Percentiles rank a stretch among this genome's conserved stretches.
Conservation (phyloP, 2,888 invertebrate species). For the Mesochorus sp. region DNA sequence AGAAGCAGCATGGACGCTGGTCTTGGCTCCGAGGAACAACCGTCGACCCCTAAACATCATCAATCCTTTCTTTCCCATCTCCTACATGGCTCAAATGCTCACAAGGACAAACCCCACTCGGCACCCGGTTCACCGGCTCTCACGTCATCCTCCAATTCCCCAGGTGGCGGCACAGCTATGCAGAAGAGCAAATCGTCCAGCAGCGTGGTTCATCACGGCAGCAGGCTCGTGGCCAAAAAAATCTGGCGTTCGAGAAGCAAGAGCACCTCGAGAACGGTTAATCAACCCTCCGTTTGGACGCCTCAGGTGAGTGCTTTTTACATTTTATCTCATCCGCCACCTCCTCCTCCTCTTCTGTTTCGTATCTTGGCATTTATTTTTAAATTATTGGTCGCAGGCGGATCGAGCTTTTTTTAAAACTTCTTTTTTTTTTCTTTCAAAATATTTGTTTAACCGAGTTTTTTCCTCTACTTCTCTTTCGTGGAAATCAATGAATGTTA, state of each 20-base stretch:
- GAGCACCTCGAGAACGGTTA: constrained; percentile 87
- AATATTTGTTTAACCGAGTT: constrained; percentile 18
- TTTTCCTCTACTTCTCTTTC: not conserved
- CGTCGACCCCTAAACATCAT: constrained; percentile 83
- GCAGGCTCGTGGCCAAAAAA: constrained; percentile 90
- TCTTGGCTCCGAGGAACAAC: constrained; percentile 81
- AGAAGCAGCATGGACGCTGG: constrained; percentile 83
- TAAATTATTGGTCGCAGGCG: not conserved
- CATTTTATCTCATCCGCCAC: not conserved
- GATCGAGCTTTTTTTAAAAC: constrained; percentile 1
- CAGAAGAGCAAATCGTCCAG: constrained; percentile 95
- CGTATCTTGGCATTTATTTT: constrained; percentile 23
- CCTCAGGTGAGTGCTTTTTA: constrained; percentile 88
- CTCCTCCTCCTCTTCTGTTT: constrained; percentile 2
- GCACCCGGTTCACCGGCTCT: constrained; percentile 84
- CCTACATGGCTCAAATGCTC: constrained; percentile 83
- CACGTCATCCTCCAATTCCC: constrained; percentile 81
- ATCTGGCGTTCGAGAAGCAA: constrained; percentile 93
- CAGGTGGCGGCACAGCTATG: constrained; percentile 88
- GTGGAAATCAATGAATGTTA: constrained; percentile 23
- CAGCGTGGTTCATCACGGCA: constrained; percentile 90
- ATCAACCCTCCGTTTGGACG: constrained; percentile 88
- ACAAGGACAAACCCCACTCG: constrained; percentile 83
- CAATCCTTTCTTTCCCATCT: constrained; percentile 87
- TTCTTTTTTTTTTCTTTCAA: no score